phyloP scores from a whole-genome alignment of 2,888 invertebrate genomes.

The Chironomus riparius region DNA sequence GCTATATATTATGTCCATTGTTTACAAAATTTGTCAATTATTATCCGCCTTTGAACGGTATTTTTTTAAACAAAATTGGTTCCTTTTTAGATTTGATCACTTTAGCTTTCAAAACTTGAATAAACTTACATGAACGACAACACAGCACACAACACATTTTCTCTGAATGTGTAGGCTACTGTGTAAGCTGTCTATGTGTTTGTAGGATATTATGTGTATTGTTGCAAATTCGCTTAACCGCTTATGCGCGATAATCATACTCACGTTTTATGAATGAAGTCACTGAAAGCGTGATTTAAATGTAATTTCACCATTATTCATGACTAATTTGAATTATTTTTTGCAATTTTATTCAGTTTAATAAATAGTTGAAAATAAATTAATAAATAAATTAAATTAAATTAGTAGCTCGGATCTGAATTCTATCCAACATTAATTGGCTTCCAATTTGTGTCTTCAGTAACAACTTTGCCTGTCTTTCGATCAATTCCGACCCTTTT shows the following conservation, averaged over 20 bases:
- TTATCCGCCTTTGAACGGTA: not conserved
- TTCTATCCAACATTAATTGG: slow-evolving; percentile 4
- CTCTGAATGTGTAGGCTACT: not conserved
- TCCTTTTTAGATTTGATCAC: not conserved
- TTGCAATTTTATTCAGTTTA: not conserved
- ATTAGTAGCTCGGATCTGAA: no score
- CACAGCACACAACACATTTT: not conserved
- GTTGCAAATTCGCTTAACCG: not conserved
- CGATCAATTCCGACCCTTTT: not conserved
- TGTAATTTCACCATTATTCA: not conserved
- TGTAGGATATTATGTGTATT: not conserved
- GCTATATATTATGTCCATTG: slow-evolving; percentile 18
- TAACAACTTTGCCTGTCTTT: not conserved
- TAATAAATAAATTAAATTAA: not conserved
- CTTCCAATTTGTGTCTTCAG: slow-evolving; percentile 14
- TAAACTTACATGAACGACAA: not conserved
- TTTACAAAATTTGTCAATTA: not conserved
- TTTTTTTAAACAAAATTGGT: not conserved
- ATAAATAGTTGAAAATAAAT: not conserved
- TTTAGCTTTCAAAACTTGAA: not conserved
- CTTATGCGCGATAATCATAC: not conserved
- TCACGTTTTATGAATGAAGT: not conserved
- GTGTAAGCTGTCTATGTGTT: not conserved
- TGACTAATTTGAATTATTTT: not conserved
- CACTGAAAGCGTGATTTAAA: not conserved